Evolutionary conservation across 2,888 invertebrate species (phyloP).

Genomic region (Priocnemis perturbator): DNA sequence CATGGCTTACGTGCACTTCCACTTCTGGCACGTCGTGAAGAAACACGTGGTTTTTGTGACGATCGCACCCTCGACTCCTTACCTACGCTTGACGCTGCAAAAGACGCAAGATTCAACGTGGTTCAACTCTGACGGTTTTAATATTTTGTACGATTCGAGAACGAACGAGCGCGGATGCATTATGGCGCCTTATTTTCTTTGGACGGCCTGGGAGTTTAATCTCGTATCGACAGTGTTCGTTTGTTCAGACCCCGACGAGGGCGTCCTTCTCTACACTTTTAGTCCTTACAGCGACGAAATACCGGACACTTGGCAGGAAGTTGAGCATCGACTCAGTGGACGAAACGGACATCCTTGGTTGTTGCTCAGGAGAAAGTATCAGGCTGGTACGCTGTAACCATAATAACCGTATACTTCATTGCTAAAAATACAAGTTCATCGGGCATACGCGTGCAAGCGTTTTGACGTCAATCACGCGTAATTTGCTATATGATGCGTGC

Average conservation of each 20-base stretch:
- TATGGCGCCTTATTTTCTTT: slow-evolving; percentile 40
- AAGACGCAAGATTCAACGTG: slow-evolving; percentile 47
- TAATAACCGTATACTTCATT: neutral
- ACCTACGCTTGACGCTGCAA: slow-evolving; percentile 31
- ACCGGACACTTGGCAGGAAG: slow-evolving; percentile 40
- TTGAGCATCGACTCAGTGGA: slow-evolving; percentile 26
- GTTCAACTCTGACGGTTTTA: slow-evolving; percentile 45
- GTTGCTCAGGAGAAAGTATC: slow-evolving; percentile 36
- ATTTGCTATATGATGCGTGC: no score
- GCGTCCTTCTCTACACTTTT: slow-evolving; percentile 43
- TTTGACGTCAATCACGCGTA: no score
- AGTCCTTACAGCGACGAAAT: slow-evolving; percentile 45
- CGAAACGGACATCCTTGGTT: slow-evolving; percentile 48
- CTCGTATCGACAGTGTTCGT: slow-evolving; percentile 41
- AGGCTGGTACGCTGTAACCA: neutral
- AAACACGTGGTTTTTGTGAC: slow-evolving; percentile 36
- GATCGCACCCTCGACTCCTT: slow-evolving; percentile 35
- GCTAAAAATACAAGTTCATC: no score
- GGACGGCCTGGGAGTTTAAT: slow-evolving; percentile 49
- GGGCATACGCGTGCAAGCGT: no score
- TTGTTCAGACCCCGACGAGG: slow-evolving; percentile 46
- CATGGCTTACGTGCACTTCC: slow-evolving; percentile 1
- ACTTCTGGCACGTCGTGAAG: slow-evolving; percentile 16
- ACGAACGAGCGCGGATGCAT: slow-evolving; percentile 40
- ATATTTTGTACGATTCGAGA: slow-evolving; percentile 40